Conservation (phyloP, 2,797 vertebrate species). For the Trichosurus vulpecula region DNA sequence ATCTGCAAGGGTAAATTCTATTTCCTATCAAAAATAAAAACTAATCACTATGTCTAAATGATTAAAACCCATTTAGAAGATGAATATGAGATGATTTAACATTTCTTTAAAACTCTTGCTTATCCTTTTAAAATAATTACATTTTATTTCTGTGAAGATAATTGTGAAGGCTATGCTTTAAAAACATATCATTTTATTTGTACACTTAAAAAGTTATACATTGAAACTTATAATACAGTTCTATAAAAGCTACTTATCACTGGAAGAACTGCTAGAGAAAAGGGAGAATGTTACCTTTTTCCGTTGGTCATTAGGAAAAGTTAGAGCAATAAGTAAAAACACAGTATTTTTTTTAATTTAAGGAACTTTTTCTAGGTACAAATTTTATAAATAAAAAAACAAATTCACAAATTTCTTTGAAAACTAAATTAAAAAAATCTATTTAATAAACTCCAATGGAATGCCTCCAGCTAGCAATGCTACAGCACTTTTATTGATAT, state of each 20-base stretch:
- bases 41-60: background rate
- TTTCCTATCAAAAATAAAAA: slow-evolving; percentile 6
- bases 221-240: background rate
- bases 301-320: too few species aligned
- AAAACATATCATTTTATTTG: background rate
- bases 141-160: slow-evolving; percentile 35
- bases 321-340: too few species aligned
- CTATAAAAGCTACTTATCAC: background rate
- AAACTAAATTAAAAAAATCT: background rate
- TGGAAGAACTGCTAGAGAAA: background rate
- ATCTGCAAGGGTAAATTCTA: background rate
- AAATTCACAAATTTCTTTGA: background rate
- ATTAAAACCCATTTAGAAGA: background rate
- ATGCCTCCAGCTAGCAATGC: background rate
- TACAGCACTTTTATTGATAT: background rate
- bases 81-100: background rate
- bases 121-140: background rate
- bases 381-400: background rate
- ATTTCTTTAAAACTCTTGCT: background rate
- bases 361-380: background rate
- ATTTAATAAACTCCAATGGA: background rate
- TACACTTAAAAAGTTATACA: background rate
- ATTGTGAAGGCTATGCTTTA: background rate
- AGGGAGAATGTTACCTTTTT: background rate
- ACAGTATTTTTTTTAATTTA: background rate